phyloP scores from a whole-genome alignment of 2,113 vertebrate species.

The Rafetus swinhoei region DNA sequence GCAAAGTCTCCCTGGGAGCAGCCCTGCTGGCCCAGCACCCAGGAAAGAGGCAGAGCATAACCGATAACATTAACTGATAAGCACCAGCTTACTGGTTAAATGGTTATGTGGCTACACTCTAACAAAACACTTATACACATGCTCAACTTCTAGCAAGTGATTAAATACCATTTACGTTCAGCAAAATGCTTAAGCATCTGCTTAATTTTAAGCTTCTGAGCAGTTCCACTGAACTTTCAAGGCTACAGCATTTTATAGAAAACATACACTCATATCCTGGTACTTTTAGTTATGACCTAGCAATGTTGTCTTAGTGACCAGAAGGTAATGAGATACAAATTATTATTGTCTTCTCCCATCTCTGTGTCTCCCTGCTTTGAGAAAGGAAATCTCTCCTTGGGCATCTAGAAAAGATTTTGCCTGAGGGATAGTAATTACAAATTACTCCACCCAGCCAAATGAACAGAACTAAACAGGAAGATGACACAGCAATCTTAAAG shows the following conservation, averaged over 20 bases:
- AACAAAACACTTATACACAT: background rate
- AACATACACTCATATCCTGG: background rate
- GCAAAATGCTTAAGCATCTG: background rate
- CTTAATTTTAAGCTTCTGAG: background rate
- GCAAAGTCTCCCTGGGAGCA: too few relatives aligned
- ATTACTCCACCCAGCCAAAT: background rate
- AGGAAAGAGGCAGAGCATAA: too few relatives aligned
- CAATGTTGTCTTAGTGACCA: background rate
- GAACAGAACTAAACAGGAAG: background rate
- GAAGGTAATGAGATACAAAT: background rate
- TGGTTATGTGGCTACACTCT: background rate
- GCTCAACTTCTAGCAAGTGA: background rate
- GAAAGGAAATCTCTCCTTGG: background rate
- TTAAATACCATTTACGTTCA: background rate
- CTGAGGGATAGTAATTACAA: background rate
- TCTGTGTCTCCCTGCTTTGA: background rate
- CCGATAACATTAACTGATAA: too few relatives aligned
- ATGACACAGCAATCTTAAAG: background rate
- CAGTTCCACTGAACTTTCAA: background rate
- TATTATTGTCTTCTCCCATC: background rate
- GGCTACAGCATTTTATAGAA: background rate
- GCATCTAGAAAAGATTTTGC: background rate
- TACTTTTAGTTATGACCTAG: background rate
- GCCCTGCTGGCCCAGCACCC: too few relatives aligned
- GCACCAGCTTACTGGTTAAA: too few relatives aligned